Evolutionary conservation across 2,113 vertebrate genomes (phyloP).

Genomic region (Sterna hirundo): DNA sequence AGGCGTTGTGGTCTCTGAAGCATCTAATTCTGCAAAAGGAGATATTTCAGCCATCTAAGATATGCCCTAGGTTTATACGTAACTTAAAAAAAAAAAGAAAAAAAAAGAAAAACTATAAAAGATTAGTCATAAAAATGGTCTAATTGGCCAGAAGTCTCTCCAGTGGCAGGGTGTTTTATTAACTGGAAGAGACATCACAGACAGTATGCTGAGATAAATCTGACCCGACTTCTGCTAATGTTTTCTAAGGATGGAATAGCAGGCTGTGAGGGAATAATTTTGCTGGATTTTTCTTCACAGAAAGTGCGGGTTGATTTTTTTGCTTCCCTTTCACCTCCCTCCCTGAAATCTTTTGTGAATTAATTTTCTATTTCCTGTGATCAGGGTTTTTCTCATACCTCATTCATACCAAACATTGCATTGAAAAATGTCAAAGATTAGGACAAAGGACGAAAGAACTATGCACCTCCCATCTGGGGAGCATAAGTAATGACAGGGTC

Average conservation of each 20-base stretch:
- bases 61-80: constrained; percentile 26
- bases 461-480: constrained; percentile 35
- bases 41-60: constrained; percentile 38
- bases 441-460: constrained; percentile 13
- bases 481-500: constrained; percentile 46
- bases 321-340: neutral
- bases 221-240: constrained; percentile 25
- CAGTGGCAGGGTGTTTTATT: constrained; percentile 56
- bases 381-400: constrained; percentile 22
- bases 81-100: neutral
- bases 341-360: constrained; percentile 24
- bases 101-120: constrained; percentile 2
- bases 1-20: neutral
- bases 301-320: neutral
- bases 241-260: constrained; percentile 43
- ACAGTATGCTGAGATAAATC: constrained; percentile 38
- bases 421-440: constrained; percentile 49
- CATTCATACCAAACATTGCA: constrained; percentile 44
- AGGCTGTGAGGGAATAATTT: neutral
- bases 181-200: constrained; percentile 62
- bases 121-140: constrained; percentile 47
- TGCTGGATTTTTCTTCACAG: constrained; percentile 22
- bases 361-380: constrained; percentile 47
- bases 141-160: constrained; percentile 66
- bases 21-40: constrained; percentile 28